Evolutionary conservation across 2,797 vertebrate species (phyloP).

Genomic region (Danio jaintianensis): DNA sequence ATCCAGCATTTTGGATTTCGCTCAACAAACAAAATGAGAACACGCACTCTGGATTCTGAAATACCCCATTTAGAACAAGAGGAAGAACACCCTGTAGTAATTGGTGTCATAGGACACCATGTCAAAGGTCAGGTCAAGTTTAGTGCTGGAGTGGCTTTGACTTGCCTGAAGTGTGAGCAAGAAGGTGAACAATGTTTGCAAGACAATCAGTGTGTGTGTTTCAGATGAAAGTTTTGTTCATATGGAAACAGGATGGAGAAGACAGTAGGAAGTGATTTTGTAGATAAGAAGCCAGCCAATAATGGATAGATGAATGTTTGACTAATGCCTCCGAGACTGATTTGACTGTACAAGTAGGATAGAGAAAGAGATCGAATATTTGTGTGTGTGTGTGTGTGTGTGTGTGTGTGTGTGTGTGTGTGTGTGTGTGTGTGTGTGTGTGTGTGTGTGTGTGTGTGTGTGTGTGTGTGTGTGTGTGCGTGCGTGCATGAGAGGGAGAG

Average conservation of each 20-base stretch:
- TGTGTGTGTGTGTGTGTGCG: background rate
- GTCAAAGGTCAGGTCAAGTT: conserved; percentile 49
- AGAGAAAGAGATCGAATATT: background rate
- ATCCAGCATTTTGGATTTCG: conserved; percentile 31
- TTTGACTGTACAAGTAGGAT: conserved; percentile 48
- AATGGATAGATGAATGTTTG: conserved; percentile 9
- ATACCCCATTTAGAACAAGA: conserved; percentile 12
- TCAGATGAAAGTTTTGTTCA: conserved; percentile 21
- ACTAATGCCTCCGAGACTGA: conserved; percentile 42
- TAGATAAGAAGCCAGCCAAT: conserved; percentile 50
- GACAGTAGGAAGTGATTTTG: conserved; percentile 55
- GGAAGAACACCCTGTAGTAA: conserved; percentile 38
- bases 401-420: background rate
- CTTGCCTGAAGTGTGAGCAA: background rate
- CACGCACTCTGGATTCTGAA: conserved; percentile 21
- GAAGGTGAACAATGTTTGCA: conserved; percentile 46
- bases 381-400: too few species aligned
- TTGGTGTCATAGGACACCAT: conserved; percentile 46
- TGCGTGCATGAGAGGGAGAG: background rate
- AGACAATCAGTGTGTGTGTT: conserved; percentile 30
- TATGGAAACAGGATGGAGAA: conserved; percentile 39
- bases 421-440: background rate
- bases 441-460: background rate
- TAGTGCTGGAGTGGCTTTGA: conserved; percentile 40
- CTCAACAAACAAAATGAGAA: conserved; percentile 45